Evolutionary conservation across 2,113 vertebrate species (phyloP).

Genomic region (Sinocyclocheilus maitianheensis): DNA sequence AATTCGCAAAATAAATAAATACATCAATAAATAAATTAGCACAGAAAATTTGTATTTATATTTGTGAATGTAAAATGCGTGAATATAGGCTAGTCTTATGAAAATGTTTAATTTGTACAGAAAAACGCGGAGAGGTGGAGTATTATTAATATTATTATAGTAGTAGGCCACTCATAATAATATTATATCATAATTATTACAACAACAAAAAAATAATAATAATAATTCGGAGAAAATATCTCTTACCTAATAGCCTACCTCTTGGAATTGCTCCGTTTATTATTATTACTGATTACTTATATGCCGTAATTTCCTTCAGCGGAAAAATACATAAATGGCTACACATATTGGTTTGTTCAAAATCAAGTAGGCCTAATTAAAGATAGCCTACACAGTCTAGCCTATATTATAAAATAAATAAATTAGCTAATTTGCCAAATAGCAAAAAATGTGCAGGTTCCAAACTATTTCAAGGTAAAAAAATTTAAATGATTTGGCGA

Average conservation of each 20-base stretch:
- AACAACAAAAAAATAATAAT: too few species aligned
- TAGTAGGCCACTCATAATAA: background rate
- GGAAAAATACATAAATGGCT: background rate
- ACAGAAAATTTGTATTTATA: conserved; percentile 1
- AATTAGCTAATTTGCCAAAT: background rate
- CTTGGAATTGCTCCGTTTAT: too few species aligned
- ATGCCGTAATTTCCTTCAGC: background rate
- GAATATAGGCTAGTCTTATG: background rate
- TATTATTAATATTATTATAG: background rate
- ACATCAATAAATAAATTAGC: conserved; percentile 65
- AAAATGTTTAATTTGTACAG: background rate
- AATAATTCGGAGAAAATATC: too few species aligned
- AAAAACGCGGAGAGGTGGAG: background rate
- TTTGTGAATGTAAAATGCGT: background rate
- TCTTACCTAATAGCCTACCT: too few species aligned
- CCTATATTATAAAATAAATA: background rate
- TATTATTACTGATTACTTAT: background rate
- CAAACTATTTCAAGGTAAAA: background rate
- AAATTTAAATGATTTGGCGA: background rate
- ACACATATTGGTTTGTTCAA: background rate
- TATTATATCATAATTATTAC: background rate
- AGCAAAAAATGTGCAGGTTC: background rate
- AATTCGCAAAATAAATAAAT: conserved; percentile 66
- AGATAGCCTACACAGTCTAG: background rate
- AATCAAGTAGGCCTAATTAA: background rate